phyloP scores from a whole-genome alignment of 1,140 invertebrate species.

The Pachyrhynchus sulphureomaculatus region DNA sequence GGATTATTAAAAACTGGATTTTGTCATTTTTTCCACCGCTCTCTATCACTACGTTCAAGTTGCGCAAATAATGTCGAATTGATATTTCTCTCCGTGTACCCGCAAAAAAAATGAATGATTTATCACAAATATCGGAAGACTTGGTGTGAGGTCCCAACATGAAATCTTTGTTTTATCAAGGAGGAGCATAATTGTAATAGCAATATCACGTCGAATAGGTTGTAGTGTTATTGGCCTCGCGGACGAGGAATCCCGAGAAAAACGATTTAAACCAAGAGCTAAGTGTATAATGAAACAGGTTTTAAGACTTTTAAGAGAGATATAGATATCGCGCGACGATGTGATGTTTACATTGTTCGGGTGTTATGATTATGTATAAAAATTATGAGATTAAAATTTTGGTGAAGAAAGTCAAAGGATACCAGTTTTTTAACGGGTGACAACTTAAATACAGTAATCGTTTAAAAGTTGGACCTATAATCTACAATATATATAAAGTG shows the following conservation, averaged over 20 bases:
- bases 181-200: constrained; percentile 24
- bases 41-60: too few species aligned
- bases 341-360: constrained; percentile 20
- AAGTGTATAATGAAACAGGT: constrained; percentile 27
- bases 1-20: too few species aligned
- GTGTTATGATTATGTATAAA: constrained; percentile 3
- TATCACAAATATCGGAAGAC: constrained; percentile 11
- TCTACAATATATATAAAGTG: too few species aligned
- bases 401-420: too few species aligned
- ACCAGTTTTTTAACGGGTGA: too few species aligned
- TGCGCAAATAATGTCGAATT: too few species aligned
- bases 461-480: too few species aligned
- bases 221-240: constrained; percentile 21
- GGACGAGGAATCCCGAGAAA: constrained; percentile 8
- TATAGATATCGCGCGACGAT: constrained; percentile 20
- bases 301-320: constrained; percentile 20
- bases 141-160: constrained; percentile 19
- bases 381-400: too few species aligned
- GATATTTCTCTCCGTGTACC: too few species aligned
- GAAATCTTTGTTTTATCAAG: constrained; percentile 21
- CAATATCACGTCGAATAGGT: constrained; percentile 24
- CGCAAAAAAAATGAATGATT: not conserved
- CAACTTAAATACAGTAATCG: too few species aligned
- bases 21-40: too few species aligned
- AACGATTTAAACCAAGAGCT: constrained; percentile 11